Conservation (phyloP, 2,888 invertebrate species). For the Xestia xanthographa region DNA sequence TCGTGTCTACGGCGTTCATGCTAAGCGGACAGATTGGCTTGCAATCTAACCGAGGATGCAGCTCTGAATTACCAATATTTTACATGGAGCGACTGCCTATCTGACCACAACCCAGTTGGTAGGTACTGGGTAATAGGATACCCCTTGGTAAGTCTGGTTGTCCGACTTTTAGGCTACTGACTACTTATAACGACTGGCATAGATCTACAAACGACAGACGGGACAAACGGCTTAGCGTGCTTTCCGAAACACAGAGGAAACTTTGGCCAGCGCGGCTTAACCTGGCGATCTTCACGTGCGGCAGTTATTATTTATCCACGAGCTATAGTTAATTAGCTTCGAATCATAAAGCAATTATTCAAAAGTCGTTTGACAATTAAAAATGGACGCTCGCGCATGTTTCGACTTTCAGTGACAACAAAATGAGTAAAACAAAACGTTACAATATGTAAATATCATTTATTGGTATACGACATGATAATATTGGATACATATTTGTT, state of each 20-base stretch:
- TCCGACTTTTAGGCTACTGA: background rate
- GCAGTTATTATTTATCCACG: no score
- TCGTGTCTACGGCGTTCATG: no score
- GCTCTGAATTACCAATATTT: background rate
- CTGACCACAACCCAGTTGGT: background rate
- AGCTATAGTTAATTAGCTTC: no score
- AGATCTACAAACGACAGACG: background rate
- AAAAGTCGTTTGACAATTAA: background rate
- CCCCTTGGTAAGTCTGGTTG: background rate
- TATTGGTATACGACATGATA: constrained; percentile 40
- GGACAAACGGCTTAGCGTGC: no score
- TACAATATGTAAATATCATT: constrained; percentile 50
- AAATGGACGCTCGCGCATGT: background rate
- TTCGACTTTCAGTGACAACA: background rate
- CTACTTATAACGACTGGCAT: background rate
- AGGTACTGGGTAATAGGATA: background rate
- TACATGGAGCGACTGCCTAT: background rate
- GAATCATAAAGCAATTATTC: background rate
- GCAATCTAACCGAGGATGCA: background rate
- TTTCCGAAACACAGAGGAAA: no score
- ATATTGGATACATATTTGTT: background rate
- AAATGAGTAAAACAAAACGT: constrained; percentile 10
- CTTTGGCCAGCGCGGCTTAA: background rate
- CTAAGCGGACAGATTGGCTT: no score
- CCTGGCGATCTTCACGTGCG: background rate